These are phyloP conservation scores for Drosophila mojavensis DNA, from an alignment of 1,140 invertebrate genomes.

Conservation along the genomic window DNA sequence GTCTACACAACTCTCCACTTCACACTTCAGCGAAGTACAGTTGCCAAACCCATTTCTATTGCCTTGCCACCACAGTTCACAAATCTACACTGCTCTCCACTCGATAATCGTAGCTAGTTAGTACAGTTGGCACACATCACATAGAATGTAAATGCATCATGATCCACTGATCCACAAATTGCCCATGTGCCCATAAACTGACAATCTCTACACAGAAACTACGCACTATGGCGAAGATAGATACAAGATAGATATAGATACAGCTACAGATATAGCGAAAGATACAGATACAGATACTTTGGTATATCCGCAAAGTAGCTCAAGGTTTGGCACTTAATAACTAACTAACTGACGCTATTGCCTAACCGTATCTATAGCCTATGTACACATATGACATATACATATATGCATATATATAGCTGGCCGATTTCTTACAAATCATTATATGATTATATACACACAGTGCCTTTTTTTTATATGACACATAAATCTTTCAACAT, in stretches of 20 bases:
- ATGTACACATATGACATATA: slow-evolving; percentile 7
- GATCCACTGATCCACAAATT: slow-evolving; percentile 8
- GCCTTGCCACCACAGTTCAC: not conserved
- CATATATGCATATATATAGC: slow-evolving; percentile 32
- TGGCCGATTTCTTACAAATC: slow-evolving; percentile 79
- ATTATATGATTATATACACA: slow-evolving; percentile 66
- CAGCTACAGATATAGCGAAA: not conserved
- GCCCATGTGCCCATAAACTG: slow-evolving; percentile 10
- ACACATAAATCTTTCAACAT: slow-evolving; percentile 78
- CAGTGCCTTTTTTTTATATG: slow-evolving; percentile 49
- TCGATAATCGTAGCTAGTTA: not conserved
- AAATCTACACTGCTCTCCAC: slow-evolving; percentile 3
- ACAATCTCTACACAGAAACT: slow-evolving; percentile 28
- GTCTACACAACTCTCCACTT: slow-evolving; percentile 7
- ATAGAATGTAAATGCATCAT: slow-evolving; percentile 11
- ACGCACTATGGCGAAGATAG: slow-evolving; percentile 30
- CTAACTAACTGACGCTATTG: slow-evolving; percentile 65
- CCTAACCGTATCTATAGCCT: slow-evolving; percentile 54
- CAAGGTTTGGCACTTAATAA: slow-evolving; percentile 55
- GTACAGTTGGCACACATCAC: not conserved
- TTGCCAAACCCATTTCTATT: too few relatives aligned
- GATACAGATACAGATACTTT: slow-evolving; percentile 21
- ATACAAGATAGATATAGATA: slow-evolving; percentile 10
- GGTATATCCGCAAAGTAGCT: slow-evolving; percentile 61
- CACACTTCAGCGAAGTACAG: too few relatives aligned